A percentile compares a stretch with the other conserved stretches of the same genome.
phyloP scores from a whole-genome alignment of 1,140 invertebrate species.

The Euwallacea fornicatus region DNA sequence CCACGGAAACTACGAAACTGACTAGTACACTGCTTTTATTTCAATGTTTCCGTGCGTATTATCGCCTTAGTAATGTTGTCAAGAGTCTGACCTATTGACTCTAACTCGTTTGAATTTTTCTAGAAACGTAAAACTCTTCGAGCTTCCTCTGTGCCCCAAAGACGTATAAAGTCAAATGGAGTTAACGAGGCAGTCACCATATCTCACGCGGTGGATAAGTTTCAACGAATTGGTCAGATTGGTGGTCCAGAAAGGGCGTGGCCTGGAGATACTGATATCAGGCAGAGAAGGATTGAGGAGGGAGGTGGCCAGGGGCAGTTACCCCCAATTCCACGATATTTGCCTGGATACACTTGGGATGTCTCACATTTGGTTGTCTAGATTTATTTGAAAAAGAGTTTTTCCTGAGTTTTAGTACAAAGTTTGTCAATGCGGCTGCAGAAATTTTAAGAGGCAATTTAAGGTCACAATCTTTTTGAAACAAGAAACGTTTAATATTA shows the following conservation, averaged over 20 bases:
- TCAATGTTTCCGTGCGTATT: too few species aligned
- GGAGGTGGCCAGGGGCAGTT: constrained; percentile 47
- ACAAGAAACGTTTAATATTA: too few species aligned
- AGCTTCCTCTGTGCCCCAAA: constrained; percentile 71
- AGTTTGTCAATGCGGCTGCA: too few species aligned
- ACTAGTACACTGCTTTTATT: too few species aligned
- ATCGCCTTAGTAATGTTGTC: too few species aligned
- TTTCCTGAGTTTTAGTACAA: too few species aligned
- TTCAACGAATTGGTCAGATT: constrained; percentile 51
- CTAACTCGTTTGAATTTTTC: constrained; percentile 14
- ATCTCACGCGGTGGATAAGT: constrained; percentile 72
- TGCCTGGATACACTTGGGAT: constrained; percentile 67
- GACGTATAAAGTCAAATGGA: constrained; percentile 77
- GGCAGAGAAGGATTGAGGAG: constrained; percentile 56
- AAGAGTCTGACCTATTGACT: too few species aligned
- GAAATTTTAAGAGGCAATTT: too few species aligned
- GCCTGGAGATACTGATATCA: constrained; percentile 62
- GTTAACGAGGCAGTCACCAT: constrained; percentile 76
- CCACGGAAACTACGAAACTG: too few species aligned
- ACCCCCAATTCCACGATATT: constrained; percentile 61
- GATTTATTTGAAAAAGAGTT: constrained; percentile 26
- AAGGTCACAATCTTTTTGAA: too few species aligned
- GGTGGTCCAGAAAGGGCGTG: constrained; percentile 61
- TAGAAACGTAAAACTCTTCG: constrained; percentile 83
- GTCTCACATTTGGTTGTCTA: constrained; percentile 70